Conservation (phyloP, 2,113 vertebrate genomes). For the Sinosuthora webbiana region DNA sequence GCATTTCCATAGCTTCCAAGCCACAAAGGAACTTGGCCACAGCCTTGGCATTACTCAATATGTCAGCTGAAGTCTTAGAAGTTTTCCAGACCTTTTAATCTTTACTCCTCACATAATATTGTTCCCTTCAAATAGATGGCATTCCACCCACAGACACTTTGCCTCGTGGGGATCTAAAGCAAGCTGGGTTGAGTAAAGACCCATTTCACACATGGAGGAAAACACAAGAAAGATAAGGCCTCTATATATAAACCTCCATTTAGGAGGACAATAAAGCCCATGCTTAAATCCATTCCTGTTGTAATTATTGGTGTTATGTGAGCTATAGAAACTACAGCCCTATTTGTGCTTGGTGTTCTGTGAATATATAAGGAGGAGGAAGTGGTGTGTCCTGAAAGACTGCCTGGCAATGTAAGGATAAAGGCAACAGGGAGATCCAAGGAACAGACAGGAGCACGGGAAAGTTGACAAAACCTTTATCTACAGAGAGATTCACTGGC, state of each 20-base stretch:
- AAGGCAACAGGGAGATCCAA: not conserved
- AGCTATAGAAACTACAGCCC: not conserved
- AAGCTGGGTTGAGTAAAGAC: not conserved
- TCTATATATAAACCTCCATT: not conserved
- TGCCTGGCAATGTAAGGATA: not conserved
- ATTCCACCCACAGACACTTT: not conserved
- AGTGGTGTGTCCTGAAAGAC: not conserved
- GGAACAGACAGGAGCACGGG: not conserved
- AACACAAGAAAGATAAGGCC: not conserved
- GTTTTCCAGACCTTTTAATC: constrained; percentile 46
- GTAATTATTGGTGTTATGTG: not conserved
- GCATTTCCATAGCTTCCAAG: constrained; percentile 31
- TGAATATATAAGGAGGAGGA: not conserved
- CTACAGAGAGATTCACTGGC: not conserved
- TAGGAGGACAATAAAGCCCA: not conserved
- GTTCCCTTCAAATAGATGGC: not conserved
- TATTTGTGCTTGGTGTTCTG: not conserved
- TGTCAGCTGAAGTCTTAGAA: constrained; percentile 10
- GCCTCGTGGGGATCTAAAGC: not conserved
- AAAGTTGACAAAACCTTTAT: not conserved
- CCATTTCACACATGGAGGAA: constrained; percentile 7
- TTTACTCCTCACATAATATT: not conserved
- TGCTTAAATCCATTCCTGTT: constrained; percentile 1
- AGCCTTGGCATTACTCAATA: not conserved
- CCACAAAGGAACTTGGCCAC: not conserved